phyloP scores from a whole-genome alignment of 2,113 vertebrate genomes.

The Acrocephalus kingi region DNA sequence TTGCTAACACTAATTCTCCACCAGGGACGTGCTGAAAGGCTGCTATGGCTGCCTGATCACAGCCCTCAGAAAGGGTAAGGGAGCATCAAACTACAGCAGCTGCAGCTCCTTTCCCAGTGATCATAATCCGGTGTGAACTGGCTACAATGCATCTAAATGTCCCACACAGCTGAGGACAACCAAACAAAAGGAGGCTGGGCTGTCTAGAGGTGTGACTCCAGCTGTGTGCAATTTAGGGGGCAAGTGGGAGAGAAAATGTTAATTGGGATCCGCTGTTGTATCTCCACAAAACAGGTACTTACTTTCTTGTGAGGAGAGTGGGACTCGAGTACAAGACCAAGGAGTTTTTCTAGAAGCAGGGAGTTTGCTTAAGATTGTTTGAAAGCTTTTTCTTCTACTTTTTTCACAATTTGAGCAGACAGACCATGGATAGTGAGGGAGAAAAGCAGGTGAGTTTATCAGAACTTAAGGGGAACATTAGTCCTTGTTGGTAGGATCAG shows the following conservation, averaged over 20 bases:
- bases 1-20: neutral
- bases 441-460: neutral
- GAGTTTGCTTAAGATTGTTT: neutral
- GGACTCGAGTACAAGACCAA: rapidly evolving
- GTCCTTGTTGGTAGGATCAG: neutral
- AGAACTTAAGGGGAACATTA: rapidly evolving
- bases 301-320: neutral
- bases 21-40: neutral
- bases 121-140: neutral
- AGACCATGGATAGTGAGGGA: neutral
- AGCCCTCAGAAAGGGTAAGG: neutral
- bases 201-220: neutral
- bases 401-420: neutral
- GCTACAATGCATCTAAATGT: rapidly evolving
- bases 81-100: neutral
- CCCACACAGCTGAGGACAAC: neutral
- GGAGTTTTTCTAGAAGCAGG: neutral
- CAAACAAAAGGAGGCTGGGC: neutral
- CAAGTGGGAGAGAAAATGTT: neutral
- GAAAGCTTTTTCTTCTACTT: neutral
- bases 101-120: neutral
- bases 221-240: neutral
- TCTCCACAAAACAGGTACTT: neutral
- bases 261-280: neutral
- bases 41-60: neutral